These are phyloP conservation scores for Atrina japonica DNA, from an alignment of 2,888 invertebrate genomes.

Conservation along the genomic window DNA sequence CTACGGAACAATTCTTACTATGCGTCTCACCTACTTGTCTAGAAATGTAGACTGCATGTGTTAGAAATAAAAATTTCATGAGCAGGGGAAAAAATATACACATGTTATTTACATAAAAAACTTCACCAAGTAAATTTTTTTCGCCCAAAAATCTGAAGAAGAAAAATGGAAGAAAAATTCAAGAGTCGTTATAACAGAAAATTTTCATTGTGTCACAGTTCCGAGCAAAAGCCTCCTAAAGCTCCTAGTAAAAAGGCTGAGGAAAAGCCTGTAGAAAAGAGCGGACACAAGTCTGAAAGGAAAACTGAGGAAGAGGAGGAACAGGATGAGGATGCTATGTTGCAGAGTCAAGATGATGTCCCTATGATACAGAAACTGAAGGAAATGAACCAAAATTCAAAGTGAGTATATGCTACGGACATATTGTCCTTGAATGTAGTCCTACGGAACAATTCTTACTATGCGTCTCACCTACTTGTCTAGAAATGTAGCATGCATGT, in stretches of 20 bases:
- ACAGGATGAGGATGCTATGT: constrained; percentile 46
- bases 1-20: too few species aligned
- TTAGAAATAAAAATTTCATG: too few species aligned
- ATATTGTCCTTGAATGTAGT: too few species aligned
- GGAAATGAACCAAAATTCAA: constrained; percentile 64
- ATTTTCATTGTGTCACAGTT: constrained; percentile 40
- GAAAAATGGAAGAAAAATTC: constrained; percentile 24
- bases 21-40: too few species aligned
- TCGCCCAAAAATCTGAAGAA: too few species aligned
- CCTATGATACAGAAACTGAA: constrained; percentile 70
- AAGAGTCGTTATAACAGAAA: constrained; percentile 26
- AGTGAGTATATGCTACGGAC: constrained; percentile 14
- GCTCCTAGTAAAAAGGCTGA: constrained; percentile 26
- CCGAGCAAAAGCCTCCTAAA: constrained; percentile 50
- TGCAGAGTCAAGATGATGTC: constrained; percentile 57
- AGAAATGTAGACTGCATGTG: too few species aligned
- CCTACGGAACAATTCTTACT: too few species aligned
- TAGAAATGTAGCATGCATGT: too few species aligned
- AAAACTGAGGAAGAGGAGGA: neutral
- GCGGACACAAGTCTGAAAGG: neutral
- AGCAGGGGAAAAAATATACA: too few species aligned
- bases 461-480: too few species aligned
- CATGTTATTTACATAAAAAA: too few species aligned
- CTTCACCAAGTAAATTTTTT: too few species aligned
- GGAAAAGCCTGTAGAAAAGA: constrained; percentile 11